phyloP scores from a whole-genome alignment of 2,888 invertebrate species.

The Zhuqinia jingwanae region DNA sequence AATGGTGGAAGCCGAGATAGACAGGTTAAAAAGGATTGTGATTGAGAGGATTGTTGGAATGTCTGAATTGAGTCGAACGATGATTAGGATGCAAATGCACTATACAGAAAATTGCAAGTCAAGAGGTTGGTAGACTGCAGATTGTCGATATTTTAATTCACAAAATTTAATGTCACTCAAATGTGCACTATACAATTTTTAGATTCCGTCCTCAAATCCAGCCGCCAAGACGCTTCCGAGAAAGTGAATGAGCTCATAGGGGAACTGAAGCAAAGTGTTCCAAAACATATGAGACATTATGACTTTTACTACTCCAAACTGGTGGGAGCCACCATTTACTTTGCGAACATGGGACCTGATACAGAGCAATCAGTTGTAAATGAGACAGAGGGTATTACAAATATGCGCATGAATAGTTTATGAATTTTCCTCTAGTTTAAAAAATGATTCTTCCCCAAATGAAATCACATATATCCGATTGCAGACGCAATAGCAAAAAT shows the following conservation, averaged over 20 bases:
- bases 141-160: too few species aligned
- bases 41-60: slow-evolving; percentile 70
- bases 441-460: too few species aligned
- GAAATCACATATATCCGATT: too few species aligned
- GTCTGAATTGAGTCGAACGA: slow-evolving; percentile 67
- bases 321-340: slow-evolving; percentile 66
- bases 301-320: slow-evolving; percentile 76
- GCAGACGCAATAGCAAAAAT: slow-evolving; percentile 67
- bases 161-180: too few species aligned
- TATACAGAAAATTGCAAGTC: slow-evolving; percentile 66
- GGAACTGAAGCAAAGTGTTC: slow-evolving; percentile 66
- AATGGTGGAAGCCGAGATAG: slow-evolving; percentile 70
- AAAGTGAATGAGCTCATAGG: slow-evolving; percentile 59
- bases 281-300: slow-evolving; percentile 66
- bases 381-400: slow-evolving; percentile 70
- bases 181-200: background rate
- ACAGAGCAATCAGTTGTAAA: slow-evolving; percentile 69
- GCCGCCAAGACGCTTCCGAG: slow-evolving; percentile 31
- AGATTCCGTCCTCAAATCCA: slow-evolving; percentile 52
- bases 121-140: slow-evolving; percentile 21
- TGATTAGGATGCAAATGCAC: slow-evolving; percentile 73
- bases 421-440: too few species aligned
- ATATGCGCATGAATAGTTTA: too few species aligned
- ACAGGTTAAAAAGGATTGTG: slow-evolving; percentile 66
- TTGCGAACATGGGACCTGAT: slow-evolving; percentile 71